Evolutionary conservation across 2,888 invertebrate species (phyloP).

Genomic region (Endotricha flammealis): DNA sequence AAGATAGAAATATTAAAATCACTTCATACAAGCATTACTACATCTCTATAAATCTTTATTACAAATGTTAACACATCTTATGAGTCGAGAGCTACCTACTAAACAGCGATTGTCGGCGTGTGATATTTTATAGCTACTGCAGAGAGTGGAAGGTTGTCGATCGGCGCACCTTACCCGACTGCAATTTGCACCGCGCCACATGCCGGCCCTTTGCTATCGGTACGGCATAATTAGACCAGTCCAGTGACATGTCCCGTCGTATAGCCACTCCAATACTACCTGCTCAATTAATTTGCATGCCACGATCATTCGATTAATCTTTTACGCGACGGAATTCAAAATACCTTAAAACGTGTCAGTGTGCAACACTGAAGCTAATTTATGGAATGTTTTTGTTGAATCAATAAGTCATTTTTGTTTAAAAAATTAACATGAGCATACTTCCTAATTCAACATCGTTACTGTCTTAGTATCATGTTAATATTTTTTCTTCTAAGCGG

Average conservation of each 20-base stretch:
- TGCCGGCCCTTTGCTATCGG: slow-evolving; percentile 52
- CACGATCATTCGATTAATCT: slow-evolving; percentile 32
- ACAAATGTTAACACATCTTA: slow-evolving; percentile 22
- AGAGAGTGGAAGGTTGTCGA: slow-evolving; percentile 70
- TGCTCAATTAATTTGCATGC: slow-evolving; percentile 31
- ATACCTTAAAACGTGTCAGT: slow-evolving; percentile 24
- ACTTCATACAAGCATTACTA: slow-evolving; percentile 21
- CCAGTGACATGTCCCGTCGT: slow-evolving; percentile 14
- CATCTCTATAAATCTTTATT: slow-evolving; percentile 9
- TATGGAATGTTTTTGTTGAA: slow-evolving; percentile 4
- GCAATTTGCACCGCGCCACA: slow-evolving; percentile 48
- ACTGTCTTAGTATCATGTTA: background rate
- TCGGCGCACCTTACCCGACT: slow-evolving; percentile 55
- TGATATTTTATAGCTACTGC: slow-evolving; percentile 56
- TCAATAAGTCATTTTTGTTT: background rate
- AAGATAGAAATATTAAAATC: slow-evolving; percentile 19
- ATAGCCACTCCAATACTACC: slow-evolving; percentile 21
- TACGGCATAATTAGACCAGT: slow-evolving; percentile 41
- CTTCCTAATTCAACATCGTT: background rate
- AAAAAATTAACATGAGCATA: background rate
- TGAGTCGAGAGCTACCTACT: slow-evolving; percentile 25
- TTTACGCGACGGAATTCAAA: slow-evolving; percentile 31
- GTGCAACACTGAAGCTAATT: background rate
- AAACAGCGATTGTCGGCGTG: slow-evolving; percentile 39
- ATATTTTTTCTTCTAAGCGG: background rate